These are phyloP conservation scores for Kryptolebias marmoratus DNA, from an alignment of 2,113 vertebrate species.

Conservation along the genomic window DNA sequence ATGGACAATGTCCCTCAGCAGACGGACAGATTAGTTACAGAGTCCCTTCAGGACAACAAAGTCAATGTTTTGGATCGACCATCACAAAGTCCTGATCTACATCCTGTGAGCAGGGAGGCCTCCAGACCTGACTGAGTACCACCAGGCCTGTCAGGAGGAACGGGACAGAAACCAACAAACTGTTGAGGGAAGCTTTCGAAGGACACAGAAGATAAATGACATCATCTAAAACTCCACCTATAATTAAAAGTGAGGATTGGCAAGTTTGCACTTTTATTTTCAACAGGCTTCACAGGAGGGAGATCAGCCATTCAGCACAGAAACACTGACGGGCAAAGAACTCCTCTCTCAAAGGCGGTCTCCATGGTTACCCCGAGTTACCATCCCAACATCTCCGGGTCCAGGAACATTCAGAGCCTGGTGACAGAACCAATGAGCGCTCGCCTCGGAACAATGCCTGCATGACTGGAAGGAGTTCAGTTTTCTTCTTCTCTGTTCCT, in stretches of 20 bases:
- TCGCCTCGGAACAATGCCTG: constrained; percentile 29
- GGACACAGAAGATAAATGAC: too few species aligned
- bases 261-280: constrained; percentile 16
- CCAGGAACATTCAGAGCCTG: constrained; percentile 53
- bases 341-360: constrained; percentile 48
- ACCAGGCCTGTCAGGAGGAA: too few species aligned
- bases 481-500: neutral
- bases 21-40: too few species aligned
- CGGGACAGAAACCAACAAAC: too few species aligned
- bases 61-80: too few species aligned
- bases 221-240: neutral
- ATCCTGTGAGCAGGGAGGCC: too few species aligned
- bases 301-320: constrained; percentile 32
- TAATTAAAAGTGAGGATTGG: neutral
- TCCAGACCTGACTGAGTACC: too few species aligned
- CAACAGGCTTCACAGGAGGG: constrained; percentile 15
- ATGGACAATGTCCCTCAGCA: too few species aligned
- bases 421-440: constrained; percentile 41
- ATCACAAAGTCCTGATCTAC: too few species aligned
- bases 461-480: constrained; percentile 30
- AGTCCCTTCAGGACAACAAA: too few species aligned
- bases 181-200: too few species aligned
- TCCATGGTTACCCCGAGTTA: constrained; percentile 61
- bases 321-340: constrained; percentile 36
- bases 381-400: constrained; percentile 73